Evolutionary conservation across 1,140 invertebrate species (phyloP), one percentile per base, ranked within the genome.

Genomic region (Lepidotrigona ventralis): DNA sequence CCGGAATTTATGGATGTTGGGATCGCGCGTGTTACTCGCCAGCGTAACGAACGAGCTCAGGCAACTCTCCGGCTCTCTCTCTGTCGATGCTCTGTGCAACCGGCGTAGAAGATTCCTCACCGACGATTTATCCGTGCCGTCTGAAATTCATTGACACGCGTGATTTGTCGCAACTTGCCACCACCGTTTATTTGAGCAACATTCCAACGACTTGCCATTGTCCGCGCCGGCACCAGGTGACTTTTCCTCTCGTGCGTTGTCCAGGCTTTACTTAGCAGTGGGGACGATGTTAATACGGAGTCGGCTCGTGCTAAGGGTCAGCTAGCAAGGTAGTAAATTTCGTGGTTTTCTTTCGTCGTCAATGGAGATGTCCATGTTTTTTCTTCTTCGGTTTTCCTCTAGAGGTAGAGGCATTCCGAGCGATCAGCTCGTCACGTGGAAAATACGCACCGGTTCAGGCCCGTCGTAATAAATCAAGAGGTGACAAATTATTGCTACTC

Each of bases 101-200:
- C 39, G 39, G 4, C 53, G 29, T 63, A 26, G 29, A 33, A 70
- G 64, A 85, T 88, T 64, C 66, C 78, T 74, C 78, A 81, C 77
- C 33, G 82, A 84, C 81, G 33, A 81, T 87, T 87, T 64, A 63
- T 63, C 63, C 70, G 71, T 58, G 78, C 78, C 73, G 73, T 68
- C 64, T 19, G 72, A 63, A 69, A 87, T 87, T 84, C 86, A 85
- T 88, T 75, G 86, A 80, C 79, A 78, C 84, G 26, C 76, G 84
- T 91, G 89, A 92, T 91, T 91, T 91, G 91, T 91, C 80, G 89
- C 81, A 75, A 92, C 90, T 91, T 81, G 86, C 85, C 86, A 84
- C 76, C 33, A 33, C 33, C 33, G 87, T 85, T 84, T 91, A 88
- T 91, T 89, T 91, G 86, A 86, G 83, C 85, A 87, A 89, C 85